These are phyloP conservation scores for Conger conger DNA, from an alignment of 2,113 vertebrate genomes.

Conservation along the genomic window DNA sequence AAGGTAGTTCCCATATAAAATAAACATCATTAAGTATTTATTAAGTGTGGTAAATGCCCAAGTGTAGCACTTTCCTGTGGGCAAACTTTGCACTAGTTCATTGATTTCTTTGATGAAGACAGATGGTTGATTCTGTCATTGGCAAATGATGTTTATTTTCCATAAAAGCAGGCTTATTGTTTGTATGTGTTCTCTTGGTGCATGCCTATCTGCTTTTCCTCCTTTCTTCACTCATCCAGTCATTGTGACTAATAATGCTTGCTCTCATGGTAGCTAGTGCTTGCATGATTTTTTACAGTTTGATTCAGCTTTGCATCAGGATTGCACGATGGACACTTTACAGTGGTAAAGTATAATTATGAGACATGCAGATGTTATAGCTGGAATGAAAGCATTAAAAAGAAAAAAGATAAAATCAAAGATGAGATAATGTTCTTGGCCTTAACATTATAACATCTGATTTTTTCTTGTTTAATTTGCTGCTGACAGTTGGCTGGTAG, in stretches of 20 bases:
- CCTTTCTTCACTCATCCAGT: neutral
- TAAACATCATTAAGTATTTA: neutral
- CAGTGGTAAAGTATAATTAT: slow-evolving; percentile 5
- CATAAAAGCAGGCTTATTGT: neutral
- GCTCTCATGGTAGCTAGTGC: slow-evolving; percentile 18
- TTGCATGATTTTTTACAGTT: slow-evolving; percentile 48
- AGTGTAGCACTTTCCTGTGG: slow-evolving; percentile 12
- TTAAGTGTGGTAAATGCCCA: neutral
- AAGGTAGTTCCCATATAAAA: neutral
- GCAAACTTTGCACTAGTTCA: neutral
- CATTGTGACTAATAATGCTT: slow-evolving; percentile 42
- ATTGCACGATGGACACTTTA: slow-evolving; percentile 21
- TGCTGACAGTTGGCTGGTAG: neutral
- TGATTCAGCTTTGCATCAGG: slow-evolving; percentile 39
- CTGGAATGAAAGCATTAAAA: neutral
- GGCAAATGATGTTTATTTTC: slow-evolving; percentile 6
- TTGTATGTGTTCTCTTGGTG: neutral
- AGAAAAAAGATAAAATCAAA: neutral
- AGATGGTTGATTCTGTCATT: neutral
- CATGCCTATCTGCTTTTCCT: neutral
- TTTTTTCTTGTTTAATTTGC: slow-evolving; percentile 1
- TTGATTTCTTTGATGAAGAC: neutral
- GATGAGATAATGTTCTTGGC: neutral
- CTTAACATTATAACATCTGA: neutral
- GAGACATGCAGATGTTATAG: slow-evolving; percentile 3